These are phyloP conservation scores for Antennarius striatus DNA, from an alignment of 2,113 vertebrate species.

Conservation along the genomic window DNA sequence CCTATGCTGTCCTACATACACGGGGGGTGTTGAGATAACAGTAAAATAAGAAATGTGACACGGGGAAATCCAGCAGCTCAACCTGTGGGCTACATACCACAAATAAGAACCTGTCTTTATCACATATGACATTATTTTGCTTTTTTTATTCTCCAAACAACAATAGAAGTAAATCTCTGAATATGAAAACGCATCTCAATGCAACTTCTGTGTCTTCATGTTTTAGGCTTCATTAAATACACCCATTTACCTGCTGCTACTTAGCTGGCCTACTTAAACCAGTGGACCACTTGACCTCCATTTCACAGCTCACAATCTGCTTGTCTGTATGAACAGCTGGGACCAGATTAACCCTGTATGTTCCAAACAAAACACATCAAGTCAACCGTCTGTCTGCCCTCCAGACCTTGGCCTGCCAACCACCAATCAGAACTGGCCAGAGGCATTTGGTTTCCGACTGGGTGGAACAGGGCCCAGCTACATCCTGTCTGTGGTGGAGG, in stretches of 20 bases:
- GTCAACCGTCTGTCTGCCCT: constrained; percentile 1
- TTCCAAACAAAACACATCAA: not conserved
- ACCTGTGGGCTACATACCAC: constrained; percentile 37
- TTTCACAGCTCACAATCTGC: constrained; percentile 31
- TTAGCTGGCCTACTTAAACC: constrained; percentile 52
- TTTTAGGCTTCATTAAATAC: constrained; percentile 11
- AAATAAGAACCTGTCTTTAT: constrained; percentile 40
- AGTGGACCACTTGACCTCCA: constrained; percentile 41
- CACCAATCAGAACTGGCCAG: constrained; percentile 94
- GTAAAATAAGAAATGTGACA: constrained; percentile 75
- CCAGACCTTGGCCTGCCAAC: constrained; percentile 82
- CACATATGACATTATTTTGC: not conserved
- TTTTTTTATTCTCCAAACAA: not conserved
- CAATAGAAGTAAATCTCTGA: not conserved
- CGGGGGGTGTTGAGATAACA: constrained; percentile 20
- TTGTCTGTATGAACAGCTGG: constrained; percentile 22
- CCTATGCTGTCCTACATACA: constrained; percentile 24
- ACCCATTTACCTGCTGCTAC: constrained; percentile 26
- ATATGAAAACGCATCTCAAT: not conserved
- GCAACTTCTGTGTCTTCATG: not conserved
- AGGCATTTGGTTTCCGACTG: constrained; percentile 92
- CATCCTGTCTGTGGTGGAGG: constrained; percentile 90
- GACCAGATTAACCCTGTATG: not conserved
- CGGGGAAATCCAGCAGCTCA: constrained; percentile 56
- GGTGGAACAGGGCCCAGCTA: constrained; percentile 91